phyloP scores from a whole-genome alignment of 2,113 vertebrate genomes.

The Aldabrachelys gigantea region DNA sequence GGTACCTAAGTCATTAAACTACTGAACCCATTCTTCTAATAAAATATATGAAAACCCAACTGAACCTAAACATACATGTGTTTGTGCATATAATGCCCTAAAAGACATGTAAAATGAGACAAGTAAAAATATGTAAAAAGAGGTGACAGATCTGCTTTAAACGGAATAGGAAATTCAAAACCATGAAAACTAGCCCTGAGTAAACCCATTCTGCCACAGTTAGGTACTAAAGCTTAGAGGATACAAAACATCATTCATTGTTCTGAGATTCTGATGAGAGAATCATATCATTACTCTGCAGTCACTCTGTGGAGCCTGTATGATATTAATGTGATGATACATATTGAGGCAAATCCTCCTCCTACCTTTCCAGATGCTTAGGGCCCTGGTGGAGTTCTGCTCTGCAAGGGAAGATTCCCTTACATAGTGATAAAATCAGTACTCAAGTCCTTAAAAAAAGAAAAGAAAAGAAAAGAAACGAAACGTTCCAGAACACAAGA shows the following conservation, averaged over 20 bases:
- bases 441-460: background rate
- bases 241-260: background rate
- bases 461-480: no score
- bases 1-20: background rate
- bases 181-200: background rate
- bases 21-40: background rate
- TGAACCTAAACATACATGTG: background rate
- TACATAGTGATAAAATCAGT: background rate
- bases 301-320: background rate
- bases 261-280: background rate
- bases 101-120: background rate
- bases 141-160: background rate
- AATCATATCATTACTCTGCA: background rate
- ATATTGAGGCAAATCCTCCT: background rate
- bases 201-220: background rate
- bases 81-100: background rate
- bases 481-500: background rate
- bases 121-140: background rate
- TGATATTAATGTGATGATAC: background rate
- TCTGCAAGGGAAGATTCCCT: background rate
- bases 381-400: background rate
- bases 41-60: background rate
- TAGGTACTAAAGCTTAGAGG: background rate
- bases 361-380: background rate
- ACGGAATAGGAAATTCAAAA: background rate